A percentile compares a stretch with the other conserved stretches of the same genome.
Evolutionary conservation across 2,113 vertebrate genomes (phyloP).

Genomic region (Sphaerodactylus townsendi): DNA sequence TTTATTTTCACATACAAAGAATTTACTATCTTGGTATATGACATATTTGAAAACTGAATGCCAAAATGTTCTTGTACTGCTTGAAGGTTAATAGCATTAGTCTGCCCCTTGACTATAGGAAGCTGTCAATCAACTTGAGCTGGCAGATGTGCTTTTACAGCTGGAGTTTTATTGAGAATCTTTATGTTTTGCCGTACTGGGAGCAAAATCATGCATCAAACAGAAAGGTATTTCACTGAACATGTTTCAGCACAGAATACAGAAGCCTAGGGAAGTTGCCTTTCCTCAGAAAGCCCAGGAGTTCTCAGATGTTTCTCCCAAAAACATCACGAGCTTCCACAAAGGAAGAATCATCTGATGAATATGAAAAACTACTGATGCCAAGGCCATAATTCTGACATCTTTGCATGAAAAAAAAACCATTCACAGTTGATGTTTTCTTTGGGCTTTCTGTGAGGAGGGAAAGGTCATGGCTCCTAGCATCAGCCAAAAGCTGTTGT

Average conservation of each 20-base stretch:
- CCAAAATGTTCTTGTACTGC: constrained; percentile 43
- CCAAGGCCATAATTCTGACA: background rate
- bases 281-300: constrained; percentile 38
- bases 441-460: background rate
- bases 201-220: constrained; percentile 51
- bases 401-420: background rate
- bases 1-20: background rate
- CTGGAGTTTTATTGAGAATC: constrained; percentile 40
- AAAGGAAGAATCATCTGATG: background rate
- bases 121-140: constrained; percentile 67
- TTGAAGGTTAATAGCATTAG: constrained; percentile 69
- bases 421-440: background rate
- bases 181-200: constrained; percentile 46
- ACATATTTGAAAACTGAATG: constrained; percentile 48
- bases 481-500: background rate
- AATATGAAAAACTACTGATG: background rate
- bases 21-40: constrained; percentile 40
- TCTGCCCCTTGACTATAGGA: constrained; percentile 57
- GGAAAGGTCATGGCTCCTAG: background rate
- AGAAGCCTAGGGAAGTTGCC: constrained; percentile 37
- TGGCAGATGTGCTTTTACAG: constrained; percentile 69
- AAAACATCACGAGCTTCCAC: constrained; percentile 7
- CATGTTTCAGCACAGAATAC: constrained; percentile 48
- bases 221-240: constrained; percentile 46
- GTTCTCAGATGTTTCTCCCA: constrained; percentile 19